Base-by-base conservation (phyloP, 2,888 invertebrate species). In the Frankliniella intonsa region DNA sequence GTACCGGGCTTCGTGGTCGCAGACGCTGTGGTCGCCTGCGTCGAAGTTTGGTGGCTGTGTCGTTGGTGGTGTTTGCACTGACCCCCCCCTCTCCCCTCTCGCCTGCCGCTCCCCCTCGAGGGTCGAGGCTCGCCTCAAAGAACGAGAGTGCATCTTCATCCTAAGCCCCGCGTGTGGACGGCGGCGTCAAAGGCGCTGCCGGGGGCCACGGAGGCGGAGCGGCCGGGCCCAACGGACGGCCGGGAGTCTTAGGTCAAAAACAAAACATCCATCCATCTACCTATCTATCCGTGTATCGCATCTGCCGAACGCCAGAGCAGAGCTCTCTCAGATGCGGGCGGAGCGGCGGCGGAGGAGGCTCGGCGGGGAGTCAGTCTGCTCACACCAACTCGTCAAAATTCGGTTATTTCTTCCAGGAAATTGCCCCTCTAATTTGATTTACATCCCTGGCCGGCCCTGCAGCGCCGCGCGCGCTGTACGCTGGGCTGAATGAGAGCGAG, bases 301-400 rank as follows among this genome's bases (percentile, higher is more conserved):
- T 38, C 38, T 38, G 38, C 38, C 38, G 38, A 38, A 38, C 38
- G 38, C 38, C 38, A 38, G 38, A n/a, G n/a, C n/a, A n/a, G n/a
- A n/a, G n/a, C n/a, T n/a, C 55, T 55, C 55, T 55, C 55, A 14
- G 38, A 38, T 38, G 55, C 55, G 5, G 55, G 55, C 55, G 11
- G 5, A 8, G 14, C 55, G 12, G 55, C 55, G 14, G 17, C 38
- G 38, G 5, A 38, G 38, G 38, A 38, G 38, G 38, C 3, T 38
- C 38, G 38, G 5, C 38, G 55, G 55, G 55, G 55, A 55, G 55
- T 38, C 38, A 38, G 69, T 22, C 69, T 11, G 25, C 69, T 76
- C 69, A 25, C 69, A 76, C 69, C 69, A 76, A 76, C 69, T 76
- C 69, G 69, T 76, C 69, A 76, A 76, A 76, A 76, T 76, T 76